These are phyloP conservation scores for Isaurus tuberculatus DNA, from an alignment of 92 coral and sea anemone genomes.

Conservation along the genomic window DNA sequence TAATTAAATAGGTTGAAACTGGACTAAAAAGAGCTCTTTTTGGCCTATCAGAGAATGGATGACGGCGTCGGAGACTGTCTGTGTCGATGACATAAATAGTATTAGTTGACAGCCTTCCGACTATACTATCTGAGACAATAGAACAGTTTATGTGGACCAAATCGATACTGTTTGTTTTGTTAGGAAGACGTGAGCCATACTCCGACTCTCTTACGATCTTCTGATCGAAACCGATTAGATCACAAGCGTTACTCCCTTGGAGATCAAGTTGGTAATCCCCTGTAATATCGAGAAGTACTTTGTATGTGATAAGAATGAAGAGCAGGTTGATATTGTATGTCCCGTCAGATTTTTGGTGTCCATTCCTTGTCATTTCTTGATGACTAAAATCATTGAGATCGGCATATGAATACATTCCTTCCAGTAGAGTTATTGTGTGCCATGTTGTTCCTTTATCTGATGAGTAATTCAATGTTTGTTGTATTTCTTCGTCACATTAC, in stretches of 20 bases:
- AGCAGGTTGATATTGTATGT: background rate
- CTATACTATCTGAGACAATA: background rate
- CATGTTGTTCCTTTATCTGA: no score
- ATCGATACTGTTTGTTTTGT: constrained; percentile 41
- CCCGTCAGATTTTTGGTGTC: background rate
- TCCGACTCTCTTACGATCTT: background rate
- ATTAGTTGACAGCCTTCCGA: background rate
- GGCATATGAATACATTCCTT: background rate
- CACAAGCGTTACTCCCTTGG: background rate
- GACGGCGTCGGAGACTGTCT: background rate
- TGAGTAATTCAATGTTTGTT: background rate
- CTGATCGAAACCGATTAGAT: constrained; percentile 21
- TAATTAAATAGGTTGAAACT: background rate
- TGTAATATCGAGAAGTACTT: background rate
- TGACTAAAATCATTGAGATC: constrained; percentile 34
- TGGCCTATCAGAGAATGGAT: background rate
- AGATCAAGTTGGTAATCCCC: constrained; percentile 7
- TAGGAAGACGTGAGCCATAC: constrained; percentile 3
- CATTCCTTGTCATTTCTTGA: constrained; percentile 10
- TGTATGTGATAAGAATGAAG: background rate
- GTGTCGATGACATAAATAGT: constrained; percentile 5
- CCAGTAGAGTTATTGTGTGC: background rate
- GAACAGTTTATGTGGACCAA: background rate
- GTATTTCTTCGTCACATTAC: constrained; percentile 24
- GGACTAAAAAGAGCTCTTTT: no score